A percentile compares a stretch with the other conserved stretches of the same genome.
phyloP scores from a whole-genome alignment of 1,140 invertebrate genomes.

The Diachasmimorpha longicaudata region DNA sequence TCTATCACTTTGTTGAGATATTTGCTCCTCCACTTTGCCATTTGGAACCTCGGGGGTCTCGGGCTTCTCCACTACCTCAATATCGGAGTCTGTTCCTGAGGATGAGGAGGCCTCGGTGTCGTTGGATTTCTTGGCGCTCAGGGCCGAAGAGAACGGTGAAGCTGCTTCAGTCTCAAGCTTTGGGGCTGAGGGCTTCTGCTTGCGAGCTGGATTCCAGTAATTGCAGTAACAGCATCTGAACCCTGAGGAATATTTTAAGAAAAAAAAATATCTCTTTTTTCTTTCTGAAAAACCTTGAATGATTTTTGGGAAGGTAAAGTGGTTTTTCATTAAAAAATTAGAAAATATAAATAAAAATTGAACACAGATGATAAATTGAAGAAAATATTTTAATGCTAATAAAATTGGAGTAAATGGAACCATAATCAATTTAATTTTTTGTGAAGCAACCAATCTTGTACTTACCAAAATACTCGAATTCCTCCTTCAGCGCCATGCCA shows the following conservation, averaged over 20 bases:
- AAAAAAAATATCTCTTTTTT: too few relatives aligned
- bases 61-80: slow-evolving; percentile 51
- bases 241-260: slow-evolving; percentile 55
- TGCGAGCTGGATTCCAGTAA: slow-evolving; percentile 81
- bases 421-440: too few relatives aligned
- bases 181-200: slow-evolving; percentile 80
- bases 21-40: slow-evolving; percentile 23
- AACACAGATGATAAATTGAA: too few relatives aligned
- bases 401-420: too few relatives aligned
- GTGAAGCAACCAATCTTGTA: too few relatives aligned
- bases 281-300: too few relatives aligned
- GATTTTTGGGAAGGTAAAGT: neutral
- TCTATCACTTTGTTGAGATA: neutral
- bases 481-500: slow-evolving; percentile 96
- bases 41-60: slow-evolving; percentile 31
- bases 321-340: too few relatives aligned
- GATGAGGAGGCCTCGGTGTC: slow-evolving; percentile 19
- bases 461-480: slow-evolving; percentile 90
- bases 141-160: neutral
- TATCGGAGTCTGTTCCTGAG: slow-evolving; percentile 47
- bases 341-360: too few relatives aligned
- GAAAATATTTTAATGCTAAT: too few relatives aligned
- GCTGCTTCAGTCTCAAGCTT: slow-evolving; percentile 57
- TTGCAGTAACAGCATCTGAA: slow-evolving; percentile 91
- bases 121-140: slow-evolving; percentile 12